Percentiles rank a stretch among this genome's conserved stretches.
Conservation (phyloP, 1,140 invertebrate species). For the Drosophila nigromelanica region DNA sequence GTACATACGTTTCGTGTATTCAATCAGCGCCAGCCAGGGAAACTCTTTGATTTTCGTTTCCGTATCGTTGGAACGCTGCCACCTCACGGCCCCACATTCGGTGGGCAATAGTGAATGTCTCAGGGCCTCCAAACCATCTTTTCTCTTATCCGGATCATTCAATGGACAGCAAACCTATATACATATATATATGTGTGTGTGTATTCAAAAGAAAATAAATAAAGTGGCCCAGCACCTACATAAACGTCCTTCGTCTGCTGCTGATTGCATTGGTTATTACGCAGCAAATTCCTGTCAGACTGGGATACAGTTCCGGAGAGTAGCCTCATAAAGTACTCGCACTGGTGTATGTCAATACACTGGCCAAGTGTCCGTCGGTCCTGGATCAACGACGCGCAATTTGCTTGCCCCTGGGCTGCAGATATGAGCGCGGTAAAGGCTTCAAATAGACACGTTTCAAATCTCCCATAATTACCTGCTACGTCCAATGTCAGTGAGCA, state of each 20-base stretch:
- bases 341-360: constrained; percentile 50
- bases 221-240: constrained; percentile 22
- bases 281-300: constrained; percentile 45
- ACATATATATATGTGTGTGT: not conserved
- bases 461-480: constrained; percentile 47
- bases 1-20: constrained; percentile 65
- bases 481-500: constrained; percentile 54
- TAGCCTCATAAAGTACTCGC: constrained; percentile 60
- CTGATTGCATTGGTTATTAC: constrained; percentile 56
- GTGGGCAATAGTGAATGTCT: constrained; percentile 51
- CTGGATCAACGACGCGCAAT: constrained; percentile 45
- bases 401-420: constrained; percentile 40
- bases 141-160: constrained; percentile 1
- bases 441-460: constrained; percentile 43
- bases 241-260: constrained; percentile 27
- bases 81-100: constrained; percentile 81
- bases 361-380: constrained; percentile 32
- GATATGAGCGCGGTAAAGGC: constrained; percentile 15
- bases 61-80: constrained; percentile 85
- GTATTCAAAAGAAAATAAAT: not conserved
- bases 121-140: constrained; percentile 31
- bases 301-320: constrained; percentile 23
- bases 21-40: constrained; percentile 88
- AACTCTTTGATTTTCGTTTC: constrained; percentile 87
- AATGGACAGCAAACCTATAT: constrained; percentile 57